Evolutionary conservation across 2,113 vertebrate species (phyloP), one percentile per base, ranked within the genome.

Genomic region (Passer montanus): DNA sequence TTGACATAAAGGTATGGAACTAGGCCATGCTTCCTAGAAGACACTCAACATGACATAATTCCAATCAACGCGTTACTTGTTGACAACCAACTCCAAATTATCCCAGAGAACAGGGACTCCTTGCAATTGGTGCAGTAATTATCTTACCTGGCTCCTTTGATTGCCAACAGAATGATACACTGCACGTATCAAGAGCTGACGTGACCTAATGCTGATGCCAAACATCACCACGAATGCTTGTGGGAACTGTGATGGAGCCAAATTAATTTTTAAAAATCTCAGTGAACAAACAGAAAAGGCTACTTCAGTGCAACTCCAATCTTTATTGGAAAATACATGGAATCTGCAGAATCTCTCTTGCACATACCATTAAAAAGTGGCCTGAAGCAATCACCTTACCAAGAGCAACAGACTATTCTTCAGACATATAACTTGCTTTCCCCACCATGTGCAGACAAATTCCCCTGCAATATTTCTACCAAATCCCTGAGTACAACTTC

Each of bases 71-170:
- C 0, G 2, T 67, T 67, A 84, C 56, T 69, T 78, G 53, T 47
- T 89, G 77, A 77, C 72, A 95, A 82, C 37, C 20, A 16, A 18
- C 33, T 87, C 68, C 47, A 84, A 75, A 95, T 89, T 78, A 91
- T 33, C 19, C 55, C 31, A 60, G 44, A 0, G 6, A 60, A 81
- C 55, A 75, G 31, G 35, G 60, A 68, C 37, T 92, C 52, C 43
- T 13, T 81, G 80, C 63, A 84, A 77, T 39, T 63, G 70, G 35
- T 80, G 79, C 60, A 84, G 35, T 80, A 94, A 92, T 77, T 89
- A 77, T 43, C 47, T 52, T 67, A 84, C 84, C 86, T 81, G 73
- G 39, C 68, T 94, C 56, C 72, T 86, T 22, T 56, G 63, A 85
- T 13, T 91, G 86, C 78, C 78, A 91, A 53, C 58, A 73, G 55